phyloP scores from a whole-genome alignment of 2,797 vertebrate genomes.

The Clarias pachynema region DNA sequence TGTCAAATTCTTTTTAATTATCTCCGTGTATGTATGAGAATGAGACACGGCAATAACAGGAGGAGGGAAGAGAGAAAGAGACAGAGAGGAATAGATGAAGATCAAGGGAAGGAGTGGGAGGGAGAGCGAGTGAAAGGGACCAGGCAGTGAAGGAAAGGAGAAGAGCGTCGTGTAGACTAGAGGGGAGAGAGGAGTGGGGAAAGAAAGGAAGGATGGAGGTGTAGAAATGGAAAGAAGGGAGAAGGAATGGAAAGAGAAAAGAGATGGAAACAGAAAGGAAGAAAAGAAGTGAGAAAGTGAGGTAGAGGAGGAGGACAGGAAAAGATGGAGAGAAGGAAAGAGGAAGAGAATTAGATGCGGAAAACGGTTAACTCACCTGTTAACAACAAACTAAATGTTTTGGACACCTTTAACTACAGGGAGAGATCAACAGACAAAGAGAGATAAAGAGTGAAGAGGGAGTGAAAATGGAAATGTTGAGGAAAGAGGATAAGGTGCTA shows the following conservation, averaged over 20 bases:
- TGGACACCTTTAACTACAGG: too few relatives aligned
- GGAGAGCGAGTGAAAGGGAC: neutral
- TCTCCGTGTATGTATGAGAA: constrained; percentile 66
- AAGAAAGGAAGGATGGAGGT: too few relatives aligned
- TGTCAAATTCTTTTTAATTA: constrained; percentile 87
- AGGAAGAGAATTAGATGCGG: neutral
- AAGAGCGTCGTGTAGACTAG: neutral
- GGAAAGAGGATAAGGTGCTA: neutral
- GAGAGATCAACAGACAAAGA: too few relatives aligned
- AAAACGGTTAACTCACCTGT: too few relatives aligned
- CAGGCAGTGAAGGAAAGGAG: neutral
- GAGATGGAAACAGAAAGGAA: neutral
- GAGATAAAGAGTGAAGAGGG: neutral
- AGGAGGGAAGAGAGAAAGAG: neutral
- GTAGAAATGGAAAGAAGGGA: neutral
- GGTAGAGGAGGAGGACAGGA: neutral
- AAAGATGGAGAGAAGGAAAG: neutral
- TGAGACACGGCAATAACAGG: constrained; percentile 5
- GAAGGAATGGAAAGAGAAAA: neutral
- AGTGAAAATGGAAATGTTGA: neutral
- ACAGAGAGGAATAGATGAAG: neutral
- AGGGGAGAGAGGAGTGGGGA: neutral
- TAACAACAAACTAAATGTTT: too few relatives aligned
- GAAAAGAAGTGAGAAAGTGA: neutral
- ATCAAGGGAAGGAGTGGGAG: constrained; percentile 19